These are phyloP conservation scores for Panopea generosa DNA, from an alignment of 2,888 invertebrate genomes.

Conservation along the genomic window DNA sequence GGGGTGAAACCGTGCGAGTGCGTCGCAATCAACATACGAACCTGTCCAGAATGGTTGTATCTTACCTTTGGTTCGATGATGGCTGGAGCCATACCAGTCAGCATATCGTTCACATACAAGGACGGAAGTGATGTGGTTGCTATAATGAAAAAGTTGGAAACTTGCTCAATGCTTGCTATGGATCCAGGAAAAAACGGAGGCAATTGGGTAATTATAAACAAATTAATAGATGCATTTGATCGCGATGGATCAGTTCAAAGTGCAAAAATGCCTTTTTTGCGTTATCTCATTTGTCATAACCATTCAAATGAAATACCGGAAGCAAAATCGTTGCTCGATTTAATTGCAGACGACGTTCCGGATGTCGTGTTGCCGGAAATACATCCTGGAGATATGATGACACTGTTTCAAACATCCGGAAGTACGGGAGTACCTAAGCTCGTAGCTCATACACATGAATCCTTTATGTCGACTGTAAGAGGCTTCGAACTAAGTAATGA, in stretches of 20 bases:
- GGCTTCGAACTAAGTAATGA: neutral
- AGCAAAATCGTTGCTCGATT: neutral
- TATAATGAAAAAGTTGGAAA: constrained; percentile 32
- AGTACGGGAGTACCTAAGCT: constrained; percentile 35
- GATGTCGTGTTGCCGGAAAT: constrained; percentile 7
- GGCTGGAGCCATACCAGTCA: constrained; percentile 25
- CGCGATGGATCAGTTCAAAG: constrained; percentile 13
- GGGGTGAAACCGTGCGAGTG: constrained; percentile 34
- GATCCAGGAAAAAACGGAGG: constrained; percentile 27
- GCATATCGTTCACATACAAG: constrained; percentile 32
- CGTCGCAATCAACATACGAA: constrained; percentile 27
- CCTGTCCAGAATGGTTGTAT: constrained; percentile 55
- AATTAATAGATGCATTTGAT: constrained; percentile 7
- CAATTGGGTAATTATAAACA: constrained; percentile 35
- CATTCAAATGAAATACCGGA: neutral
- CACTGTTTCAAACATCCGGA: constrained; percentile 36
- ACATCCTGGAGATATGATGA: constrained; percentile 3
- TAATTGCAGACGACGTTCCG: neutral
- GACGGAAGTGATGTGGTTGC: constrained; percentile 48
- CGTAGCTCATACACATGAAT: constrained; percentile 8
- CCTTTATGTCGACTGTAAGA: neutral
- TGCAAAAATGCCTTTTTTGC: constrained; percentile 25
- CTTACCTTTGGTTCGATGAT: constrained; percentile 34
- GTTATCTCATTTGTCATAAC: constrained; percentile 22
- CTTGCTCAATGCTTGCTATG: constrained; percentile 27